A percentile compares a stretch with the other conserved stretches of the same genome.
Conservation (phyloP, 2,888 invertebrate species). For the Cecidostiba fungosa region DNA sequence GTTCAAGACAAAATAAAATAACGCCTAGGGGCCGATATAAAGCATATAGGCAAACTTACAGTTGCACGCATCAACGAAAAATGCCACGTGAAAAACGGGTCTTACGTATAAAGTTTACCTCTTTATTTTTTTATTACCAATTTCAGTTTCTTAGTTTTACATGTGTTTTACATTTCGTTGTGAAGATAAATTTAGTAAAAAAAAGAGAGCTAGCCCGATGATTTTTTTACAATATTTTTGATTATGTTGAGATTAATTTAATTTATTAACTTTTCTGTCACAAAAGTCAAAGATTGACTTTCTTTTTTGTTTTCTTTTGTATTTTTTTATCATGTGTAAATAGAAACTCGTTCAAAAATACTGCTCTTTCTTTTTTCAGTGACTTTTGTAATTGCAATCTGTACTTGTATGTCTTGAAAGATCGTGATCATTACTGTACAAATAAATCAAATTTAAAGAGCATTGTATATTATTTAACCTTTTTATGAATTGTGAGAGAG, state of each 20-base stretch:
- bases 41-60: constrained; percentile 40
- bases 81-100: constrained; percentile 56
- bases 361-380: constrained; percentile 57
- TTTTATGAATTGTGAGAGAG: constrained; percentile 59
- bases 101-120: constrained; percentile 56
- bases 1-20: constrained; percentile 54
- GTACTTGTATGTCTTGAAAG: constrained; percentile 60
- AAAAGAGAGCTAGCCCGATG: constrained; percentile 33
- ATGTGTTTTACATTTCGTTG: constrained; percentile 30
- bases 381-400: constrained; percentile 60
- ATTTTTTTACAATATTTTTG: constrained; percentile 33
- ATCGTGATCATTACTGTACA: constrained; percentile 62
- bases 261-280: constrained; percentile 51
- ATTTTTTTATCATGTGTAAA: constrained; percentile 60
- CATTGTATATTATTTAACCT: constrained; percentile 64
- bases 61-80: constrained; percentile 55
- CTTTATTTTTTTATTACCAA: constrained; percentile 58
- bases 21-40: constrained; percentile 47
- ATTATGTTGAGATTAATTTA: constrained; percentile 60
- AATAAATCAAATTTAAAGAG: constrained; percentile 60
- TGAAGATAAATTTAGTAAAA: constrained; percentile 32
- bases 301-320: constrained; percentile 53
- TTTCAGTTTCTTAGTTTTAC: constrained; percentile 44
- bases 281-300: constrained; percentile 26
- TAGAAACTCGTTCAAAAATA: constrained; percentile 58